These are phyloP conservation scores for Mormyrus proboscirostris DNA, from an alignment of 2,797 vertebrate genomes.

Conservation along the genomic window DNA sequence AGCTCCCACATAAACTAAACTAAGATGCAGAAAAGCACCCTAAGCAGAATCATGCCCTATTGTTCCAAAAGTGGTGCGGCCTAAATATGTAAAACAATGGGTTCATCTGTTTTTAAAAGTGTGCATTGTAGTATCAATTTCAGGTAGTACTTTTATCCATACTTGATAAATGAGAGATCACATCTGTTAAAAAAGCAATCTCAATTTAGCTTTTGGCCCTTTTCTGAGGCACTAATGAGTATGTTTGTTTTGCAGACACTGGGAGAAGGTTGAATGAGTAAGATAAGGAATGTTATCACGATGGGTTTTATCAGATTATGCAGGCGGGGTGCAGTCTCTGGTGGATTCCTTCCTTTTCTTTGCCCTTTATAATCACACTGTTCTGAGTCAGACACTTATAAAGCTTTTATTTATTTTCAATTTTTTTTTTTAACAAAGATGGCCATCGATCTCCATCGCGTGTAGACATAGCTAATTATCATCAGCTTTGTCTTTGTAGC, in stretches of 20 bases:
- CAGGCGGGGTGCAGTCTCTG: slow-evolving; percentile 52
- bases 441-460: background rate
- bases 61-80: background rate
- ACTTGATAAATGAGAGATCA: slow-evolving; percentile 22
- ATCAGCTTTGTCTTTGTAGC: background rate
- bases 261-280: slow-evolving; percentile 43
- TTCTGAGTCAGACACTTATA: slow-evolving; percentile 1
- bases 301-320: slow-evolving; percentile 40
- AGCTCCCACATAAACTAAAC: background rate
- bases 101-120: background rate
- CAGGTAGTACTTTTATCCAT: background rate
- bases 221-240: slow-evolving; percentile 29
- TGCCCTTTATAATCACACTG: slow-evolving; percentile 32
- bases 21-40: background rate
- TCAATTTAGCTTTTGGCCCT: slow-evolving; percentile 18
- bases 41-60: background rate
- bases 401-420: background rate
- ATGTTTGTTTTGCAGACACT: slow-evolving; percentile 43
- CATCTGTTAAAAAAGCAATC: background rate
- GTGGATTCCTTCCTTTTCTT: slow-evolving; percentile 53
- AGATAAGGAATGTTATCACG: slow-evolving; percentile 50
- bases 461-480: background rate
- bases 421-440: background rate
- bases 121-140: background rate
- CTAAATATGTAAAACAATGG: background rate